Conservation (phyloP, 2,797 vertebrate species). For the Lagocephalus sceleratus region DNA sequence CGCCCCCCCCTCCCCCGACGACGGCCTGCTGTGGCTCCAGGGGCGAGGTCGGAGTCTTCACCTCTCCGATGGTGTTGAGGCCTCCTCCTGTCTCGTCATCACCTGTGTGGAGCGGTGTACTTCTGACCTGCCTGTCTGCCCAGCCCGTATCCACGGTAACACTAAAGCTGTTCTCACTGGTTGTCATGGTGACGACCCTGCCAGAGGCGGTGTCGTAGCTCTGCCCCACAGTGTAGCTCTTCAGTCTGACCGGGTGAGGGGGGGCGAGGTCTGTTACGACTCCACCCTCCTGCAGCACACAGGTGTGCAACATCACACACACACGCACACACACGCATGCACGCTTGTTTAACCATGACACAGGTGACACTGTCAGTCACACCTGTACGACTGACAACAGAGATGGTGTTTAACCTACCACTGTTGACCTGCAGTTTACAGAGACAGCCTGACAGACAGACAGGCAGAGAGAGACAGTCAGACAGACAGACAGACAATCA, state of each 20-base stretch:
- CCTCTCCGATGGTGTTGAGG: constrained; percentile 78
- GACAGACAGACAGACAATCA: constrained; percentile 3
- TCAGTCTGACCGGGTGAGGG: constrained; percentile 74
- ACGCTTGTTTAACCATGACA: constrained; percentile 8
- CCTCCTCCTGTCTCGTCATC: constrained; percentile 41
- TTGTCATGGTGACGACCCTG: constrained; percentile 83
- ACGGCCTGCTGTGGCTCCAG: no score
- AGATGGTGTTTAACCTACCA: constrained; percentile 35
- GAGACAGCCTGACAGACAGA: no score
- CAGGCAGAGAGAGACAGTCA: no score
- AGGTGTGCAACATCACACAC: constrained; percentile 35
- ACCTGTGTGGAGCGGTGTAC: constrained; percentile 53
- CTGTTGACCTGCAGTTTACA: constrained; percentile 23
- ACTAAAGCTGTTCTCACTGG: constrained; percentile 47
- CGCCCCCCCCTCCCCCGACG: not conserved
- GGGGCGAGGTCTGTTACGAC: constrained; percentile 30
- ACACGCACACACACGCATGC: constrained; percentile 9
- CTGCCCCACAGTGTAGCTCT: constrained; percentile 79
- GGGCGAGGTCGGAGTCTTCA: constrained; percentile 72
- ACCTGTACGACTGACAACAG: not conserved
- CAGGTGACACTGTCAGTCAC: not conserved
- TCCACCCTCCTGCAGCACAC: constrained; percentile 65
- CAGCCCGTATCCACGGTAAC: constrained; percentile 8
- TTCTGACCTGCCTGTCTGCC: constrained; percentile 43
- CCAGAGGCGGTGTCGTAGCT: constrained; percentile 84